Evolutionary conservation across 2,113 vertebrate species (phyloP), one percentile per base, ranked within the genome.

Genomic region (Ceyx cyanopectus): DNA sequence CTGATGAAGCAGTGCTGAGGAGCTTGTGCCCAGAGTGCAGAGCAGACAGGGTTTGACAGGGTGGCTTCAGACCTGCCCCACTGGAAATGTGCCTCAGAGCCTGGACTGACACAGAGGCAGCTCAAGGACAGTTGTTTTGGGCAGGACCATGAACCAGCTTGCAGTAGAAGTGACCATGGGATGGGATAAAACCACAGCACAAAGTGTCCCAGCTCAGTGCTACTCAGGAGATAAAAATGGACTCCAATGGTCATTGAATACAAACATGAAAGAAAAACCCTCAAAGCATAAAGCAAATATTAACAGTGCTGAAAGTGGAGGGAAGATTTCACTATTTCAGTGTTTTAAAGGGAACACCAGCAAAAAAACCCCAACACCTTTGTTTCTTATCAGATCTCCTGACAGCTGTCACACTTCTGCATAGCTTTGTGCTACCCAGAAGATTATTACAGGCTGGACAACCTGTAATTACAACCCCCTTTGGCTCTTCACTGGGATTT

Each of bases 321-420:
- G 40, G 73, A 92, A 94, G 78, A 95, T 93, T 95, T 12, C 27
- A 57, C 37, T 70, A 16, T 12, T 22, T 69, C 40, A 58, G 10
- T 27, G 21, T 51, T 84, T 89, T 37, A 87, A 22, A 29, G 73
- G 68, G 92, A 96, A 73, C 45, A 27, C 65, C 5, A 26, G 68
- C 72, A 93, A 73, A 9, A 7, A 11, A 23, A 9, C 4, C 45
- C 48, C 48, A 37, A 10, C 48, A 50, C 8, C 12, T 75, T 84
- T 63, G 12, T 14, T 73, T 57, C 53, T 81, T 56, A 45, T 14
- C 50, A 69, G 68, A 19, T 81, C 16, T 53, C 43, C 7, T 21
- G 51, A 30, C 32, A 20, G 15, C n/a, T 72, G 32, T 27, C n/a
- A 69, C 3, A 3, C 14, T 48, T 30, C 24, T 56, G 79, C 43